Conservation (phyloP, 2,888 invertebrate genomes). For the Brachyopa scutellaris region DNA sequence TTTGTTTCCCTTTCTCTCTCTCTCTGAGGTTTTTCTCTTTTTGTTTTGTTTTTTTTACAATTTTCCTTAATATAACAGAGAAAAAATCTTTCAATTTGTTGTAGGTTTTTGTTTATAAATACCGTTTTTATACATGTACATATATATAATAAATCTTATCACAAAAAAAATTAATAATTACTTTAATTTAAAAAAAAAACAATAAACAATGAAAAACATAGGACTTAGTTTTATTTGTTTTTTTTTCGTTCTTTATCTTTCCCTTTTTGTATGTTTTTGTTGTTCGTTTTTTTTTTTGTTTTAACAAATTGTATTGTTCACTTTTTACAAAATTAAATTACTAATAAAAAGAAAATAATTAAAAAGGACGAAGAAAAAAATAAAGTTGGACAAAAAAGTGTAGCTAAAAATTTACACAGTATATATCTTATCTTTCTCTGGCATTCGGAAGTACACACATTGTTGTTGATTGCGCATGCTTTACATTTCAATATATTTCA, state of each 20-base stretch:
- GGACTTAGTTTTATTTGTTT: slow-evolving; percentile 47
- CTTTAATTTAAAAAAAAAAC: slow-evolving; percentile 53
- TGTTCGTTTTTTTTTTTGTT: slow-evolving; percentile 54
- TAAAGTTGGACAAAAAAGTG: slow-evolving; percentile 65
- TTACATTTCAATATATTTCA: slow-evolving; percentile 41
- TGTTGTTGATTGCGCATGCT: slow-evolving; percentile 43
- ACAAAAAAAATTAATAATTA: slow-evolving; percentile 69
- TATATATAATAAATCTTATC: slow-evolving; percentile 72
- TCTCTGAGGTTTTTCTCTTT: slow-evolving; percentile 30
- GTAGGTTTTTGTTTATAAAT: slow-evolving; percentile 65
- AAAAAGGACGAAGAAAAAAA: slow-evolving; percentile 44
- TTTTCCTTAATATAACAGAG: slow-evolving; percentile 71
- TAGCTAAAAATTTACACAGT: slow-evolving; percentile 58
- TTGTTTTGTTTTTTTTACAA: slow-evolving; percentile 49
- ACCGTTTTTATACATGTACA: slow-evolving; percentile 70
- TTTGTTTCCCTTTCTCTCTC: slow-evolving; percentile 44
- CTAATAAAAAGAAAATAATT: slow-evolving; percentile 45
- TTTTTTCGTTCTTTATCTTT: slow-evolving; percentile 42
- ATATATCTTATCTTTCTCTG: slow-evolving; percentile 60
- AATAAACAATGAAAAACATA: slow-evolving; percentile 64
- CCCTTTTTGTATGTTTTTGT: slow-evolving; percentile 66
- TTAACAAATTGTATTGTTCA: slow-evolving; percentile 61
- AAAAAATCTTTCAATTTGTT: slow-evolving; percentile 60
- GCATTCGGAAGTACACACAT: slow-evolving; percentile 62
- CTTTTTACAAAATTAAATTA: slow-evolving; percentile 70